Conservation (phyloP, 2,797 vertebrate genomes). For the Halcyon chelicuti region DNA sequence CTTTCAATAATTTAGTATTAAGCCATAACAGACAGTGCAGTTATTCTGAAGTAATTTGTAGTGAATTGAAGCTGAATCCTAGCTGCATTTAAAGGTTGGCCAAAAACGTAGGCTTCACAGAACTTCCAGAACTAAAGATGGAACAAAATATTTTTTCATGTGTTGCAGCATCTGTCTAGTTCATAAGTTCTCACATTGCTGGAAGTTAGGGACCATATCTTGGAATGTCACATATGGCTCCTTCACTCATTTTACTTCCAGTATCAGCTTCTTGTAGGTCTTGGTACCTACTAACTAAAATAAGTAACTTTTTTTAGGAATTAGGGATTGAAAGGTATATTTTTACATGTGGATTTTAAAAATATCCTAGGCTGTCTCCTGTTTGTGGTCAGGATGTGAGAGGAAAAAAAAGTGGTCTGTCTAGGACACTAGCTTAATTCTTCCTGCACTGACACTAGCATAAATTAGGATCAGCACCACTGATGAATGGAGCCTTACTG, state of each 20-base stretch:
- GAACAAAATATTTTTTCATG: not conserved
- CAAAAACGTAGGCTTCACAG: not conserved
- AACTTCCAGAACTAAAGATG: not conserved
- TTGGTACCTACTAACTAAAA: not conserved
- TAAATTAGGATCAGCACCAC: constrained; percentile 48
- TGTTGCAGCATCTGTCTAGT: not conserved
- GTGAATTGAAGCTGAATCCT: not conserved
- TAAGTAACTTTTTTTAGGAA: constrained; percentile 19
- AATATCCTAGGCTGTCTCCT: constrained; percentile 43
- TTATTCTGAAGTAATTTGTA: not conserved
- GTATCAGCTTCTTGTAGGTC: not conserved
- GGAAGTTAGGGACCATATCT: not conserved
- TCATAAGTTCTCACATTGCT: not conserved
- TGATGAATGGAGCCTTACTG: constrained; percentile 57
- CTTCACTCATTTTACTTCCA: not conserved
- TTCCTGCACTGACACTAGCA: constrained; percentile 38
- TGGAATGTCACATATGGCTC: not conserved
- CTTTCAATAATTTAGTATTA: not conserved
- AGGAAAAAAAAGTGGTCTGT: constrained; percentile 35
- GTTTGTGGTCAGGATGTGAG: constrained; percentile 63
- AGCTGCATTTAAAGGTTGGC: not conserved
- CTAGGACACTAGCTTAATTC: constrained; percentile 59
- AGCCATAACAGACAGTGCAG: not conserved
- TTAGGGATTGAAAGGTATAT: constrained; percentile 45
- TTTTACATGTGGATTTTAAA: constrained; percentile 67